These are phyloP conservation scores for Acromyrmex echinatior DNA, from an alignment of 1,140 invertebrate genomes.

Conservation along the genomic window DNA sequence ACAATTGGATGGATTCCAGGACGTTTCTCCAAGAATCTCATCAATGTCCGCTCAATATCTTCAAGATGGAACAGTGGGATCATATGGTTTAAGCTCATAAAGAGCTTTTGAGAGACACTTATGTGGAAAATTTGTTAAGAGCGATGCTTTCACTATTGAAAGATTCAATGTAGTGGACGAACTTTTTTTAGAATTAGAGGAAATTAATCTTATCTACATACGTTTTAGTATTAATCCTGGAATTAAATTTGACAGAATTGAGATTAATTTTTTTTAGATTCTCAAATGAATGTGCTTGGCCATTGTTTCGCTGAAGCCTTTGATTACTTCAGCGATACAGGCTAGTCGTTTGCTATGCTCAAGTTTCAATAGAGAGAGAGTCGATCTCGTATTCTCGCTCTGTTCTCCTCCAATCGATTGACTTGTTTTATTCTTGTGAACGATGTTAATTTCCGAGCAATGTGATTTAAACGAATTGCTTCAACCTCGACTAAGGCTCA, in stretches of 20 bases:
- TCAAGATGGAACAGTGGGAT: constrained; percentile 17
- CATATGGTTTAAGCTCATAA: neutral
- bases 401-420: constrained; percentile 29
- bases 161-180: neutral
- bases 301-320: neutral
- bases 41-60: neutral
- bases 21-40: constrained; percentile 6
- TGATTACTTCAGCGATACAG: neutral
- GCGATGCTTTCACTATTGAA: constrained; percentile 2
- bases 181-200: neutral
- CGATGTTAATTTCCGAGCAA: constrained; percentile 22
- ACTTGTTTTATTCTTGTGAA: constrained; percentile 18
- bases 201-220: neutral
- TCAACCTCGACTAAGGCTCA: constrained; percentile 2
- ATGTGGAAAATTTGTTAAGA: neutral
- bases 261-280: neutral
- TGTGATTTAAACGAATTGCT: constrained; percentile 30
- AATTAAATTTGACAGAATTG: neutral
- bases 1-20: neutral
- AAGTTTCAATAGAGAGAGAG: constrained; percentile 15
- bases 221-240: neutral
- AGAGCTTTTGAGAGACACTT: neutral
- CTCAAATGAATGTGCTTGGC: neutral
- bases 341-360: constrained; percentile 3
- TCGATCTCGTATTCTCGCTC: constrained; percentile 30